Evolutionary conservation across 2,113 vertebrate species (phyloP).

Genomic region (Glaucomys volans): DNA sequence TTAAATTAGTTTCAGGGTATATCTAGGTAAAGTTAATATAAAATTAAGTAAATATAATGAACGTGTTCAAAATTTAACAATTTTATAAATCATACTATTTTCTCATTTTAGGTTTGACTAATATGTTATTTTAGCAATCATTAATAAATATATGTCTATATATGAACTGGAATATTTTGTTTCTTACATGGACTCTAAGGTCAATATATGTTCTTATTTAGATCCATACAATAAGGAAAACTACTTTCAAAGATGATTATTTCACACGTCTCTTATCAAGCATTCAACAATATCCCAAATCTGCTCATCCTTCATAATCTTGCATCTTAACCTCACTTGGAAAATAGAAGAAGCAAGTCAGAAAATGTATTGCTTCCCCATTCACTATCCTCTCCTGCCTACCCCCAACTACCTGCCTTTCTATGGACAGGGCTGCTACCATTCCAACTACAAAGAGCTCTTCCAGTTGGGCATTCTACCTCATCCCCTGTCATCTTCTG

Average conservation of each 20-base stretch:
- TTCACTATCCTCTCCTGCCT: accelerated
- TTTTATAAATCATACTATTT: slow-evolving; percentile 18
- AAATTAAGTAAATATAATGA: slow-evolving; percentile 28
- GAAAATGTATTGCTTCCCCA: background rate
- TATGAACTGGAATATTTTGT: background rate
- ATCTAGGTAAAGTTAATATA: background rate
- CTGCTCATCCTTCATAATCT: background rate
- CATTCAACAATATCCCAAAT: background rate
- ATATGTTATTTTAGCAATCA: background rate
- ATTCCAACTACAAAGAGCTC: background rate
- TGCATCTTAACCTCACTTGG: background rate
- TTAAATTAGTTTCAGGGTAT: slow-evolving; percentile 33
- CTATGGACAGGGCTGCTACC: background rate
- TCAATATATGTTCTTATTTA: background rate
- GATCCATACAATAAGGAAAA: background rate
- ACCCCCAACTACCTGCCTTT: background rate
- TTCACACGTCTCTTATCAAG: background rate
- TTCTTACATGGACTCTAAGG: background rate
- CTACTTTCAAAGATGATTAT: background rate
- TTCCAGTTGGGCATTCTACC: background rate
- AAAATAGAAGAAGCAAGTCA: background rate
- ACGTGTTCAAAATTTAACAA: slow-evolving; percentile 13
- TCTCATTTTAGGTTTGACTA: background rate
- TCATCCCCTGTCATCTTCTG: background rate
- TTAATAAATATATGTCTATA: background rate